These are phyloP conservation scores for Tuberolachnus salignus DNA, from an alignment of 2,888 invertebrate genomes.

Conservation along the genomic window DNA sequence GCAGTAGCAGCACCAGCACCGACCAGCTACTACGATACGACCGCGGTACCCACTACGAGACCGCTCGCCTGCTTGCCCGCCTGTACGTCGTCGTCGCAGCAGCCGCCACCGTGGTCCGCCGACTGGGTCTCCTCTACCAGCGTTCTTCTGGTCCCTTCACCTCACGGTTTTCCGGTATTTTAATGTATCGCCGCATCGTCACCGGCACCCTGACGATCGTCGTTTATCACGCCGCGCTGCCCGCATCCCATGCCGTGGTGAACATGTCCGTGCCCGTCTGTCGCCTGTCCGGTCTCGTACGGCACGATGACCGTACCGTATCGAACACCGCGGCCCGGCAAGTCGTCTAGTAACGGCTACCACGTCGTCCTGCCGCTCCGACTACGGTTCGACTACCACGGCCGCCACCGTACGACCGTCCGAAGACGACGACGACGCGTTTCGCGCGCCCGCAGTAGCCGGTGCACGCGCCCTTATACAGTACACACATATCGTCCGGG, in stretches of 20 bases:
- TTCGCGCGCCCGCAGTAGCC: too few species aligned
- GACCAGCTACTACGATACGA: too few species aligned
- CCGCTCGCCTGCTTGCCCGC: background rate
- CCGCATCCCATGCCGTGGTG: background rate
- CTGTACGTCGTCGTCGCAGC: slow-evolving; percentile 5
- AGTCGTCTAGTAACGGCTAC: too few species aligned
- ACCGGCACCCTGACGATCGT: background rate
- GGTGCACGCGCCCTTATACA: background rate
- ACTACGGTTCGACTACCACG: too few species aligned
- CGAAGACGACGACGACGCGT: too few species aligned
- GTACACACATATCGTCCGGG: slow-evolving; percentile 11
- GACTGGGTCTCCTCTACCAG: too few species aligned
- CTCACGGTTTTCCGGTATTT: too few species aligned
- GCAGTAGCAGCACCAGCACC: too few species aligned
- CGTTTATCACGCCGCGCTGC: background rate
- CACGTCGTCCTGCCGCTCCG: too few species aligned
- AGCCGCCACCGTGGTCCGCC: background rate
- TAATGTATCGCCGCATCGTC: background rate
- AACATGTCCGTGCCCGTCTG: background rate
- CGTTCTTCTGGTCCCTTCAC: too few species aligned
- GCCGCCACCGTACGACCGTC: too few species aligned
- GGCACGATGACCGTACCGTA: slow-evolving; percentile 21
- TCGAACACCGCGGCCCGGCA: background rate
- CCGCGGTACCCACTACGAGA: background rate
- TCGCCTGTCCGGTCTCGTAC: slow-evolving; percentile 2